phyloP scores from a whole-genome alignment of 2,113 vertebrate species.

The Fulica atra region DNA sequence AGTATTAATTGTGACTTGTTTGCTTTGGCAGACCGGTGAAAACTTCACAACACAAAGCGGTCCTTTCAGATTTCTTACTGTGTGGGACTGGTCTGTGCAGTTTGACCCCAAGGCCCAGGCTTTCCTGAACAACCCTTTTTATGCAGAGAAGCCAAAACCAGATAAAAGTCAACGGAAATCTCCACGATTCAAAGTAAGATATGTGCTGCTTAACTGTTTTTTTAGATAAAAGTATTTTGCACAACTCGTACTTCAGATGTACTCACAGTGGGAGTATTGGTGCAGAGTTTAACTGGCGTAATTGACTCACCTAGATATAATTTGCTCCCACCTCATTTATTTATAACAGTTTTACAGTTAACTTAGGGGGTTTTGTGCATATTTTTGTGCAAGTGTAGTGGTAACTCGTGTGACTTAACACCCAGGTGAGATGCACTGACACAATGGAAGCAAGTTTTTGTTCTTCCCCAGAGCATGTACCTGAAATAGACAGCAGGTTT shows the following conservation, averaged over 20 bases:
- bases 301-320: neutral
- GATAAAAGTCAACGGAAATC: constrained; percentile 77
- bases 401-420: neutral
- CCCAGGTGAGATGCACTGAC: neutral
- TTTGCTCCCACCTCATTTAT: neutral
- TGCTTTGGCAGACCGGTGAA: constrained; percentile 82
- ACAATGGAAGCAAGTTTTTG: neutral
- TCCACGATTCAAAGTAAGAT: constrained; percentile 80
- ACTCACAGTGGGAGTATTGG: neutral
- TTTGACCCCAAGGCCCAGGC: constrained; percentile 84
- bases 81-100: constrained; percentile 91
- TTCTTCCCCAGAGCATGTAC: neutral
- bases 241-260: neutral
- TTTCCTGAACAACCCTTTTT: constrained; percentile 87
- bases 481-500: neutral
- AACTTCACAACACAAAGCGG: constrained; percentile 74
- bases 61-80: constrained; percentile 80
- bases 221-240: neutral
- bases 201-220: neutral
- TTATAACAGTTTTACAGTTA: neutral
- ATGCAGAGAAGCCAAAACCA: constrained; percentile 81
- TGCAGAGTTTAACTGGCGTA: neutral
- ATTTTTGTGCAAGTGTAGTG: neutral
- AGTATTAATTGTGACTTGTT: constrained; percentile 52
- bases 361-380: no score